These are phyloP conservation scores for Gymnocephalus cernua DNA, from an alignment of 2,113 vertebrate species.

Conservation along the genomic window DNA sequence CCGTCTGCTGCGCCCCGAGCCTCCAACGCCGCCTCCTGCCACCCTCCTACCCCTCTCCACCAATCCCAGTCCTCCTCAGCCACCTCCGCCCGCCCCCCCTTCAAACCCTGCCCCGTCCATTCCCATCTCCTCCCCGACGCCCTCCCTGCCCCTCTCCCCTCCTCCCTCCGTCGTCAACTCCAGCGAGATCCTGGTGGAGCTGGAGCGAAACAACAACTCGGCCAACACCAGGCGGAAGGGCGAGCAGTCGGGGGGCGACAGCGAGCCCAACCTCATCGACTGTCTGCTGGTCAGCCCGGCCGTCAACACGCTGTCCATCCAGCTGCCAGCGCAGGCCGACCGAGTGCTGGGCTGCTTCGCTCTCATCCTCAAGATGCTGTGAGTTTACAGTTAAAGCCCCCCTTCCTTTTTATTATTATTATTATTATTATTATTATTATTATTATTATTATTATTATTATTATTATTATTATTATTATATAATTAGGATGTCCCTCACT, in stretches of 20 bases:
- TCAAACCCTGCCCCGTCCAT: slow-evolving; percentile 76
- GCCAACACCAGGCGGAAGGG: slow-evolving; percentile 91
- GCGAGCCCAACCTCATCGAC: slow-evolving; percentile 98
- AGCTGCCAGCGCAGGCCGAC: slow-evolving; percentile 96
- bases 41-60: slow-evolving; percentile 62
- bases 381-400: slow-evolving; percentile 82
- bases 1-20: slow-evolving; percentile 93
- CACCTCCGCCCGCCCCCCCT: slow-evolving; percentile 45
- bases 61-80: slow-evolving; percentile 48
- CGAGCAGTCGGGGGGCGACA: slow-evolving; percentile 89
- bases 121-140: slow-evolving; percentile 55
- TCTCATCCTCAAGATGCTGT: slow-evolving; percentile 99
- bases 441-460: too few species aligned
- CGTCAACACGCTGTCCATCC: slow-evolving; percentile 95
- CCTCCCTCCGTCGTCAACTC: slow-evolving; percentile 93
- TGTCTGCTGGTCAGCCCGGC: slow-evolving; percentile 98
- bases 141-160: slow-evolving; percentile 82
- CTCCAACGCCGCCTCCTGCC: slow-evolving; percentile 84
- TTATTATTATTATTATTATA: too few species aligned
- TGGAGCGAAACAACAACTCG: slow-evolving; percentile 94
- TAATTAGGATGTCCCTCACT: too few species aligned
- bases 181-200: slow-evolving; percentile 96
- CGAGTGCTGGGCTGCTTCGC: slow-evolving; percentile 96
- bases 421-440: too few species aligned
- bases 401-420: too few species aligned